phyloP scores from a whole-genome alignment of 1,140 invertebrate species.

The Neocloeon triangulifer region DNA sequence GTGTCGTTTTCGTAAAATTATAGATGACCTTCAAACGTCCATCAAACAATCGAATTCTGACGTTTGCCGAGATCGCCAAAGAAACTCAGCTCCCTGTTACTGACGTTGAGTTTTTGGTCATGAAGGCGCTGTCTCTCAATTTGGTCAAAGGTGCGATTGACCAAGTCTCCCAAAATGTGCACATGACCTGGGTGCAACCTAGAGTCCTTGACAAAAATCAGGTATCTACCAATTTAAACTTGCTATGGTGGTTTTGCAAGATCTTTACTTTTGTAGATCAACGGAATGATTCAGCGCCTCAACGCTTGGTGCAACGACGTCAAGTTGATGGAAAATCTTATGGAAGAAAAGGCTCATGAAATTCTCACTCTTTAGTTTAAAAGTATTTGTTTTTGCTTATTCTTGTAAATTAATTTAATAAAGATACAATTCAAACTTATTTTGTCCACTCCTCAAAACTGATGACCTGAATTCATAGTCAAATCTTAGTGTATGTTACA shows the following conservation, averaged over 20 bases:
- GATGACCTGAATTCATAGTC: no score
- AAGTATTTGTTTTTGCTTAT: neutral
- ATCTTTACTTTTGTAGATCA: constrained; percentile 29
- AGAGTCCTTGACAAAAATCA: constrained; percentile 56
- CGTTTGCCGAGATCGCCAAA: constrained; percentile 75
- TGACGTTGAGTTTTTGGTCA: constrained; percentile 87
- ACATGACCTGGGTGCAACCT: constrained; percentile 74
- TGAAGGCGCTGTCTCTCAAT: constrained; percentile 93
- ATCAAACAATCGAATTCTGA: constrained; percentile 47
- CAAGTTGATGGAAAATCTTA: constrained; percentile 50
- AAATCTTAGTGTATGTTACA: no score
- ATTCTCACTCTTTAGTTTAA: constrained; percentile 45
- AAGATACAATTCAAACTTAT: no score
- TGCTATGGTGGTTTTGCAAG: constrained; percentile 4
- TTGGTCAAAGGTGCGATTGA: constrained; percentile 89
- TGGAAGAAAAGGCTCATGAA: constrained; percentile 62
- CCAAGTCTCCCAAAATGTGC: constrained; percentile 53
- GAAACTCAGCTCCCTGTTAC: constrained; percentile 60
- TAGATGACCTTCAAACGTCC: constrained; percentile 46
- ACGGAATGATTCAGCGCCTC: constrained; percentile 51
- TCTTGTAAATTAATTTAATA: constrained; percentile 1
- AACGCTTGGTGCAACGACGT: constrained; percentile 67
- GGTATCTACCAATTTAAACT: constrained; percentile 15
- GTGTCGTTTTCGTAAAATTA: no score
- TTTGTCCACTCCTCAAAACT: no score